These are phyloP conservation scores for Petroica traversi DNA, from an alignment of 2,113 vertebrate genomes.

Conservation along the genomic window DNA sequence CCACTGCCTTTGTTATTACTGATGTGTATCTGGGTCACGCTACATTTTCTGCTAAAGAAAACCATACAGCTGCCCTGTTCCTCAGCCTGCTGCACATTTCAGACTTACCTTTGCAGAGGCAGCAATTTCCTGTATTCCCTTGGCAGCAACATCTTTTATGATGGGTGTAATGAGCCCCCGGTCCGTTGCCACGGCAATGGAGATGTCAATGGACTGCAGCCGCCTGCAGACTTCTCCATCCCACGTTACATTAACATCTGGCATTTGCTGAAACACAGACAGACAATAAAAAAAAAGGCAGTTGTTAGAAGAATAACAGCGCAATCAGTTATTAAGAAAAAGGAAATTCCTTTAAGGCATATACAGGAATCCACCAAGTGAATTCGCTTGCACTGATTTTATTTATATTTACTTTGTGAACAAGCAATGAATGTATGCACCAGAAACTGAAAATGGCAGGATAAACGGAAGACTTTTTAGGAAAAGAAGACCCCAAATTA, in stretches of 20 bases:
- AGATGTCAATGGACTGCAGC: conserved; percentile 88
- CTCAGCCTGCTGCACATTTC: background rate
- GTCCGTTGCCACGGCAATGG: conserved; percentile 92
- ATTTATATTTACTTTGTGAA: background rate
- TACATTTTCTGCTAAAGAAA: background rate
- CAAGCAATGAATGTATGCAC: background rate
- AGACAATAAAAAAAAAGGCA: background rate
- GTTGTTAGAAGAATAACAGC: background rate
- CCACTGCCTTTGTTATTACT: background rate
- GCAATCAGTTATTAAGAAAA: background rate
- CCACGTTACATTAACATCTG: conserved; percentile 92
- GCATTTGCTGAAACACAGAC: conserved; percentile 83
- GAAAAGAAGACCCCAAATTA: background rate
- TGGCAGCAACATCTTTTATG: conserved; percentile 88
- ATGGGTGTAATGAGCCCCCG: conserved; percentile 92
- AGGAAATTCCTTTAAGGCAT: background rate
- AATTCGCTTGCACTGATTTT: background rate
- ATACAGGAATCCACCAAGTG: background rate
- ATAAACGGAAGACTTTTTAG: background rate
- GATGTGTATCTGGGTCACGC: background rate
- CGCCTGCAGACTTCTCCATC: conserved; percentile 81
- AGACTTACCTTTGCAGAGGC: conserved; percentile 83
- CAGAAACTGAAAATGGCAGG: background rate
- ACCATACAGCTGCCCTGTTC: background rate
- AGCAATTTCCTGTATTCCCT: conserved; percentile 91